These are phyloP conservation scores for Arctia plantaginis DNA, from an alignment of 2,888 invertebrate species.

Conservation along the genomic window DNA sequence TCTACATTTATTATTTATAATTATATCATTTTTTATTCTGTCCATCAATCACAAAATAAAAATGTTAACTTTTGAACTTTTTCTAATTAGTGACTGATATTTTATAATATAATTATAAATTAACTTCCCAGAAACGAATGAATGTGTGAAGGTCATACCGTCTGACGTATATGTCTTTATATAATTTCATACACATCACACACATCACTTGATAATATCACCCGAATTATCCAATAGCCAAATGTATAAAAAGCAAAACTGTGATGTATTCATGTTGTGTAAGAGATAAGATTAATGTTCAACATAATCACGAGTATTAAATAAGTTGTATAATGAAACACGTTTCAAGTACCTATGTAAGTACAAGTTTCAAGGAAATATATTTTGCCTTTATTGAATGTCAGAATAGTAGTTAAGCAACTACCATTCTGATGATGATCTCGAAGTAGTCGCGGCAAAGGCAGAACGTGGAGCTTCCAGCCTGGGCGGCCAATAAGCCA, in stretches of 20 bases:
- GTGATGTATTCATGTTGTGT: not conserved
- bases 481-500: too few species aligned
- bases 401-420: not conserved
- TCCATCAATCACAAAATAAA: too few species aligned
- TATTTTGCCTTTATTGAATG: not conserved
- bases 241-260: not conserved
- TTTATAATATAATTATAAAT: not conserved
- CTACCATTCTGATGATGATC: not conserved
- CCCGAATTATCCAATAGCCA: not conserved
- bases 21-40: too few species aligned
- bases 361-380: not conserved
- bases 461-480: too few species aligned
- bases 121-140: not conserved
- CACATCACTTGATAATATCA: not conserved
- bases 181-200: slow-evolving; percentile 1
- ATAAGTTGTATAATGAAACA: not conserved
- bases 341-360: too few species aligned
- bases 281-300: slow-evolving; percentile 1
- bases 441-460: too few species aligned
- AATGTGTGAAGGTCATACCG: not conserved
- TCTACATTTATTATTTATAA: too few species aligned
- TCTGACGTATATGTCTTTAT: not conserved
- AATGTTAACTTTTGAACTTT: not conserved
- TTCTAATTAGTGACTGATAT: not conserved
- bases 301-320: not conserved